Evolutionary conservation across 23 tunicate species (phyloP), one percentile per base, ranked within the genome.

Genomic region (Trididemnum miniatum): DNA sequence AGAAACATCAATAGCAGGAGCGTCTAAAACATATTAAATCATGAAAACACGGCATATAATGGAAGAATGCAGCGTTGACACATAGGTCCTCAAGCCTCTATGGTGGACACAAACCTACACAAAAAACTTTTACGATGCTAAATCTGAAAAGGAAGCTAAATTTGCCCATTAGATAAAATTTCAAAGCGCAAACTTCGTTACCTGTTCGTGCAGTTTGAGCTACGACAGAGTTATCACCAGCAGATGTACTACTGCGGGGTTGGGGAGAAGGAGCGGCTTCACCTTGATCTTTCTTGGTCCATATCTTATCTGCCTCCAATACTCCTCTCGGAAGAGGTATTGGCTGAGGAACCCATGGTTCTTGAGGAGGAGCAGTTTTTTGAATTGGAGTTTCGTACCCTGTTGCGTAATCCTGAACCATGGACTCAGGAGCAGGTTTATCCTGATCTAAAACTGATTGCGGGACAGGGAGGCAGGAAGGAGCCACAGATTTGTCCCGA

Each of bases 241-340:
- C 54, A 15, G 15, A 15, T 9, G 54, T 15, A 44, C 54, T 23
- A 23, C 31, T 63, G 26, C 79, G 79, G 20, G 79, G 79, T 2
- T 38, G 59, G 15, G 79, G 79, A 39, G 59, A 36, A 12, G 79
- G 79, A 74, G 32, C 27, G 23, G 36, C 22, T 2, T 52, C 37
- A 44, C 12, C 9, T 9, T 9, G 9, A 15, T 44, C 12, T 9
- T 44, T 44, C 37, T 52, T 74, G 33, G 18, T 54, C 82, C 82
- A 77, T 12, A 67, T 66, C 51, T 77, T 77, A 31, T 77, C 66
- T 34, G 83, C 66, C 44, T 84, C 75, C 20, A 79, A 39, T 22
- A 90, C 89, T 20, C 83, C 79, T 51, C 76, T 51, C 7, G 95
- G 80, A 2, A 83, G 80, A 22, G 96, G 96, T 37, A 66, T 44